Base-by-base conservation (phyloP, 2,888 invertebrate species). In the Punctoribates punctum region DNA sequence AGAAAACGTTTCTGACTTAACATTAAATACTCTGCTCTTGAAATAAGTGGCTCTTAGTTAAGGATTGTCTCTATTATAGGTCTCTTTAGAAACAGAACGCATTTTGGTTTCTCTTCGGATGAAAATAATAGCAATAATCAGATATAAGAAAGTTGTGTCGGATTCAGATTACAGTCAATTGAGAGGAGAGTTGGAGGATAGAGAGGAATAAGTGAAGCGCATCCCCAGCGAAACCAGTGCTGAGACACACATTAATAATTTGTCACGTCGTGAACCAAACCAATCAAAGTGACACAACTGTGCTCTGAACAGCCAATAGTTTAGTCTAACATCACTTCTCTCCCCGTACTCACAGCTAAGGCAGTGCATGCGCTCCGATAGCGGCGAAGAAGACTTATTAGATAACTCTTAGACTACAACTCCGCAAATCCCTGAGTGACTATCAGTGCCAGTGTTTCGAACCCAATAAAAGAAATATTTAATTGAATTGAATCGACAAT, bases 401-500 rank as follows among this genome's bases (percentile, higher is more conserved):
- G 38, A 72, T 72, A 60, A 60, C 60, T 60, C 60, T 60, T 60
- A 60, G 11, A 60, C 27, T 60, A 72, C 23, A 72, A 46, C 5
- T 67, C 72, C 72, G 25, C 72, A 72, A 72, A 72, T 72, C 72
- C 48, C 72, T 48, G 25, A 17, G 25, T 27, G 72, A 72, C 72
- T 72, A 72, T 72, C 46, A 72, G 46, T 67, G 65, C 48, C 46
- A 72, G 72, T 72, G 46, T 46, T 48, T 72, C 25, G 15, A 72
- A 72, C 11, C 17, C 42, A 72, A 72, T 72, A 72, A 72, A 72
- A 42, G 15, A 48, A 72, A 23, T 15, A 17, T 67, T 48, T 72
- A 72, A 72, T 72, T 72, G 72, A 72, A 72, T 72, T 72, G n/a
- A 20, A 67, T 67, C 34, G 38, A 29, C 60, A 60, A 60, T 60